These are phyloP conservation scores for Propithecus perrieri DNA, from an alignment of 2,797 vertebrate species.

Conservation along the genomic window DNA sequence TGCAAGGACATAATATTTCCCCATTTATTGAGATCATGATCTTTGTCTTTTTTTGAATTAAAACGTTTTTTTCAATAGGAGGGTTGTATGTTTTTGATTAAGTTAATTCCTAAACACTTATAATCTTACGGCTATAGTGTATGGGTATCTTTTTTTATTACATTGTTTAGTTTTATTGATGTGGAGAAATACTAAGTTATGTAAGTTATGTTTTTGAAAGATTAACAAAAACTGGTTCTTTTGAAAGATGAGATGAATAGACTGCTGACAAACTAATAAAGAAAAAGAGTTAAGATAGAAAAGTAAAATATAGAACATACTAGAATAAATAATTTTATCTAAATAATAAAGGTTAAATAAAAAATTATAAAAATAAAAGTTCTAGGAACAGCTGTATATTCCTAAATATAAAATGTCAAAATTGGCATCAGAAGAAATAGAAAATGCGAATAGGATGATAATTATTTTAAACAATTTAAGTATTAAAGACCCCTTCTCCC, in stretches of 20 bases:
- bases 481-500: neutral
- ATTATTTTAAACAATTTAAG: conserved; percentile 24
- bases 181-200: neutral
- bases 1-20: neutral
- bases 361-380: neutral
- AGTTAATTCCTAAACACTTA: neutral
- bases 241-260: neutral
- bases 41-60: neutral
- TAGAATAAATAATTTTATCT: neutral
- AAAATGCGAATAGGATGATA: neutral
- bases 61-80: neutral
- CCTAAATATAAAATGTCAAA: conserved; percentile 31
- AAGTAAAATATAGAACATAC: neutral
- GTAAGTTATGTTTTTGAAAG: neutral
- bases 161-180: neutral
- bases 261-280: neutral
- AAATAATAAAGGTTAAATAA: neutral
- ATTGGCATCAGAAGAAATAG: neutral
- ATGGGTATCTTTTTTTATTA: neutral
- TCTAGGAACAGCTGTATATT: neutral
- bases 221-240: neutral
- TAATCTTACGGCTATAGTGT: neutral
- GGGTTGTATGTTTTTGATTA: neutral
- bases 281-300: neutral
- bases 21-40: neutral